phyloP scores from a whole-genome alignment of 2,797 vertebrate genomes.

The Enteromius viviparus region DNA sequence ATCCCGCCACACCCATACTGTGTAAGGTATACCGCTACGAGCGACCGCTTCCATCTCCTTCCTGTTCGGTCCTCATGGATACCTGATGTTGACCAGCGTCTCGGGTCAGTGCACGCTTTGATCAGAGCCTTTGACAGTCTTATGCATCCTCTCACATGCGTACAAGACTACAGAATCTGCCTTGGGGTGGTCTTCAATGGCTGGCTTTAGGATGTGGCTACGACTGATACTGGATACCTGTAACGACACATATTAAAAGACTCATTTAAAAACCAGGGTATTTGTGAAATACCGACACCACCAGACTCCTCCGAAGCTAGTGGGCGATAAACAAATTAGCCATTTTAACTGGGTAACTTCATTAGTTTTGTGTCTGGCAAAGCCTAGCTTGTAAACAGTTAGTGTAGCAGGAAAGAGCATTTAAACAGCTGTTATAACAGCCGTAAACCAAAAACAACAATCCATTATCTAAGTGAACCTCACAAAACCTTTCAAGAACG shows the following conservation, averaged over 20 bases:
- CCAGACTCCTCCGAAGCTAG: not conserved
- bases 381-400: slow-evolving; percentile 4
- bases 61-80: slow-evolving; percentile 27
- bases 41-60: slow-evolving; percentile 52
- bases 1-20: slow-evolving; percentile 50
- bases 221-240: slow-evolving; percentile 10
- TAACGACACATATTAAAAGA: not conserved
- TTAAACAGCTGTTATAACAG: slow-evolving; percentile 41
- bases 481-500: slow-evolving; percentile 3
- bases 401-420: slow-evolving; percentile 7
- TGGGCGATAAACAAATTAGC: not conserved
- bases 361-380: slow-evolving; percentile 28
- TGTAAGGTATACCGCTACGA: slow-evolving; percentile 41
- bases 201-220: not conserved
- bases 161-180: slow-evolving; percentile 8
- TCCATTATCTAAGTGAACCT: not conserved
- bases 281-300: not conserved
- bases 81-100: slow-evolving; percentile 23
- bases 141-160: slow-evolving; percentile 14
- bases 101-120: slow-evolving; percentile 49
- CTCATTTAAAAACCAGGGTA: not conserved
- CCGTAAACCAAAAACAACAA: slow-evolving; percentile 23
- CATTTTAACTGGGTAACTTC: not conserved
- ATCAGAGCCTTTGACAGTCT: slow-evolving; percentile 29
- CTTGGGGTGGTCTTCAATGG: slow-evolving; percentile 11